These are phyloP conservation scores for Periphyllus acericola DNA, from an alignment of 2,888 invertebrate species.

Conservation along the genomic window DNA sequence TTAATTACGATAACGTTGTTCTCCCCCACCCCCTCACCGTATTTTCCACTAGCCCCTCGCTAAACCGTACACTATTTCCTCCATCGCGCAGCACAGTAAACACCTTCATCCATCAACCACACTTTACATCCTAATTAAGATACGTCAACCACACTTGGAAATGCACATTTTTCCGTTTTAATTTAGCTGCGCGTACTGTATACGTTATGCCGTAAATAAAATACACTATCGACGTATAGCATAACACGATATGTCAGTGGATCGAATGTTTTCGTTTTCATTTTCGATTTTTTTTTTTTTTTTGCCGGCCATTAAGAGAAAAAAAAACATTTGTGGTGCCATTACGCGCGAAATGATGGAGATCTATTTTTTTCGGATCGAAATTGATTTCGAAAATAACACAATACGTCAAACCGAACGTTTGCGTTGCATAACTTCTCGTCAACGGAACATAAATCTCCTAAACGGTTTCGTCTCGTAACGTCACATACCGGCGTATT, in stretches of 20 bases:
- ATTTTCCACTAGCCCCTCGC: not conserved
- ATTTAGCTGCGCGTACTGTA: not conserved
- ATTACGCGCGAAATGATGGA: too few relatives aligned
- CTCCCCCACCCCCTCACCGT: not conserved
- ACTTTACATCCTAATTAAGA: conserved; percentile 39
- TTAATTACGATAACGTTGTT: conserved; percentile 3
- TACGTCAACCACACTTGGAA: conserved; percentile 15
- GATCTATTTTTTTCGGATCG: not conserved
- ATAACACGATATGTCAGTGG: not conserved
- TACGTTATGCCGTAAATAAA: not conserved
- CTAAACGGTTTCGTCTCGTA: not conserved
- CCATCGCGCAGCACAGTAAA: not conserved
- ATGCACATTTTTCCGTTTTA: not conserved
- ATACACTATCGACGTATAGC: not conserved
- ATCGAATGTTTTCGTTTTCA: not conserved
- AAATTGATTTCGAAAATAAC: not conserved
- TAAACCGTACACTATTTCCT: not conserved
- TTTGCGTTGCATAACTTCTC: not conserved
- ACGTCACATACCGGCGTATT: too few relatives aligned
- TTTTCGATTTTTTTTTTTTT: too few relatives aligned
- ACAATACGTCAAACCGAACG: not conserved
- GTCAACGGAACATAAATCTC: not conserved
- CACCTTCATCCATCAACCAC: conserved; percentile 19
- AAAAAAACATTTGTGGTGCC: too few relatives aligned
- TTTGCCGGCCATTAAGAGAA: too few relatives aligned